Evolutionary conservation across 2,888 invertebrate species (phyloP).

Genomic region (Ophion costatus): DNA sequence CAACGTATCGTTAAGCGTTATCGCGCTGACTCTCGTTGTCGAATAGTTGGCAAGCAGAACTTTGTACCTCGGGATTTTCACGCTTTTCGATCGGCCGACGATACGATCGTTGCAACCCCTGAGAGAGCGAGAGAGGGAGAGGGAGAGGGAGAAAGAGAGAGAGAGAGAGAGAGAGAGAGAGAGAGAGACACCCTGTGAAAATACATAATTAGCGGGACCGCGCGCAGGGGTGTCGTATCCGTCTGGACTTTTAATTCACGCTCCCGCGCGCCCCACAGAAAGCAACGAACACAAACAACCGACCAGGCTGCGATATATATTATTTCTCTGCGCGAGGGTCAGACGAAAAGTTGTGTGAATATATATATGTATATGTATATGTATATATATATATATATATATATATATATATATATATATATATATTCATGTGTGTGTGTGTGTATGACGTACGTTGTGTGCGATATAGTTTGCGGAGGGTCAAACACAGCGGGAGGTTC

Average conservation of each 20-base stretch:
- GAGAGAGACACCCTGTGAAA: slow-evolving; percentile 32
- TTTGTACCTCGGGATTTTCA: slow-evolving; percentile 54
- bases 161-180: not conserved
- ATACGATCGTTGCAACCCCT: slow-evolving; percentile 31
- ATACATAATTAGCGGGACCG: slow-evolving; percentile 57
- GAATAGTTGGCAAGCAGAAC: slow-evolving; percentile 49
- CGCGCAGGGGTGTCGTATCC: slow-evolving; percentile 53
- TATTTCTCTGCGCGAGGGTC: slow-evolving; percentile 16
- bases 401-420: not conserved
- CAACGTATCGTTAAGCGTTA: slow-evolving; percentile 39
- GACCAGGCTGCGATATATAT: slow-evolving; percentile 39
- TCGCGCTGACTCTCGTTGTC: slow-evolving; percentile 44
- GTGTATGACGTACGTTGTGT: slow-evolving; percentile 1
- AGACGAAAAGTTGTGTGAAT: too few relatives aligned
- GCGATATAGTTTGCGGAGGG: slow-evolving; percentile 22
- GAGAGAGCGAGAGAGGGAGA: not conserved
- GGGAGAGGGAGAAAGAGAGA: slow-evolving; percentile 22
- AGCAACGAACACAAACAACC: not conserved
- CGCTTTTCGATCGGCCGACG: slow-evolving; percentile 53
- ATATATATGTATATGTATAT: too few relatives aligned
- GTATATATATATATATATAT: too few relatives aligned
- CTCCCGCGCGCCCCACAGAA: slow-evolving; percentile 33
- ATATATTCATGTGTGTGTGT: slow-evolving; percentile 8
- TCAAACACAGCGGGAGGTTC: slow-evolving; percentile 53
- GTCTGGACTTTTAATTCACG: slow-evolving; percentile 55